phyloP scores from a whole-genome alignment of 2,888 invertebrate species.

The Folsomia candida region DNA sequence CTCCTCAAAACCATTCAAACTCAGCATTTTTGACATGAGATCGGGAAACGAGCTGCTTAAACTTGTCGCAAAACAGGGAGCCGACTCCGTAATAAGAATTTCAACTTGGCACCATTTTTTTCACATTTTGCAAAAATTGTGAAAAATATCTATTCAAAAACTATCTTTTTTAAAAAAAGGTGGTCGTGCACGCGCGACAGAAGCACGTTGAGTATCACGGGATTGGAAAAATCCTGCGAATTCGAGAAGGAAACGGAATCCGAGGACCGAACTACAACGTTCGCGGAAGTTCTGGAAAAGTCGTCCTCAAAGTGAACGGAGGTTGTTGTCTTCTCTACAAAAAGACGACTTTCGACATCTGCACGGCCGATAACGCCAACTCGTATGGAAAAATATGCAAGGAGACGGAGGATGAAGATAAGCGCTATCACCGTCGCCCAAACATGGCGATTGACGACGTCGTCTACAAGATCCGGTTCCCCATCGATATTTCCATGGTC shows the following conservation, averaged over 20 bases:
- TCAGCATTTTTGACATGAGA: constrained; percentile 42
- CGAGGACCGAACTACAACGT: constrained; percentile 41
- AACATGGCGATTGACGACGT: constrained; percentile 6
- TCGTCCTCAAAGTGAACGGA: constrained; percentile 38
- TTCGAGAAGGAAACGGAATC: constrained; percentile 14
- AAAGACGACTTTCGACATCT: constrained; percentile 37
- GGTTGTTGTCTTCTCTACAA: constrained; percentile 37
- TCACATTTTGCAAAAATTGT: background rate
- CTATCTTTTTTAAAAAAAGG: constrained; percentile 20
- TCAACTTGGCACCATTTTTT: background rate
- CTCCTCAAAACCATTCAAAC: constrained; percentile 23
- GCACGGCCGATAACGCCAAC: constrained; percentile 31
- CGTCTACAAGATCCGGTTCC: constrained; percentile 34
- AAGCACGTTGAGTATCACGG: constrained; percentile 40
- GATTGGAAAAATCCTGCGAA: constrained; percentile 39
- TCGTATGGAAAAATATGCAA: constrained; percentile 39
- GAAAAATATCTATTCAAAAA: background rate
- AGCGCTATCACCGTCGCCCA: background rate
- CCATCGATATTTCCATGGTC: constrained; percentile 35
- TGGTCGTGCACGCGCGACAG: constrained; percentile 37
- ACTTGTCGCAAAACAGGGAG: constrained; percentile 33
- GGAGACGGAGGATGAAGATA: constrained; percentile 37
- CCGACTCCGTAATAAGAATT: constrained; percentile 30
- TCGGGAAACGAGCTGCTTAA: constrained; percentile 39
- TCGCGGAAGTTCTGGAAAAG: constrained; percentile 35